These are phyloP conservation scores for Setipinna tenuifilis DNA, from an alignment of 2,797 vertebrate species.

Conservation along the genomic window DNA sequence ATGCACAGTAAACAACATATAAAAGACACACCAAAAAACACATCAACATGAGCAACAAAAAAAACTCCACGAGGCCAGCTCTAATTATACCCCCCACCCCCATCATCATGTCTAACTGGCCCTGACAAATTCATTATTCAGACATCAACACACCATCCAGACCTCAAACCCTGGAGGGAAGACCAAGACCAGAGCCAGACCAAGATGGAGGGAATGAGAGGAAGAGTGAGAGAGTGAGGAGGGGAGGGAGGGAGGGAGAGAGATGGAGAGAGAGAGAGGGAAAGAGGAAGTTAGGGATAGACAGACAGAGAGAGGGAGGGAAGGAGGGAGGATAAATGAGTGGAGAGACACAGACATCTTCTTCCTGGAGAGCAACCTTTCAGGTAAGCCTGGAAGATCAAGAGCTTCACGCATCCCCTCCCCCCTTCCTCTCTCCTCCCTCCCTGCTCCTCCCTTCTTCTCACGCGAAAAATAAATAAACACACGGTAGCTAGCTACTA, in stretches of 20 bases:
- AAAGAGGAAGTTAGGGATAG: not conserved
- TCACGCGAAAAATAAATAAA: slow-evolving; percentile 7
- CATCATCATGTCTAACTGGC: not conserved
- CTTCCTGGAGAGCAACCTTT: slow-evolving; percentile 33
- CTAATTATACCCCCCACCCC: not conserved
- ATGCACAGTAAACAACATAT: not conserved
- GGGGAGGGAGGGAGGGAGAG: too few species aligned
- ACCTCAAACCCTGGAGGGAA: not conserved
- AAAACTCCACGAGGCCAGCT: not conserved
- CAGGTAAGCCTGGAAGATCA: slow-evolving; percentile 33
- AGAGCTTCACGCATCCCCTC: not conserved
- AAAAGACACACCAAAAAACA: not conserved
- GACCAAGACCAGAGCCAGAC: too few species aligned
- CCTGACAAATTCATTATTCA: slow-evolving; percentile 8
- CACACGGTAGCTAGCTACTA: slow-evolving; percentile 12
- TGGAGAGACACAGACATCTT: not conserved
- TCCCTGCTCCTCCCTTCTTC: not conserved
- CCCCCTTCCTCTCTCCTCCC: not conserved
- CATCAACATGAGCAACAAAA: not conserved
- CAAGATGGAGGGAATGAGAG: not conserved
- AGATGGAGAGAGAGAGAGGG: too few species aligned
- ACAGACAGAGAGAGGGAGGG: not conserved
- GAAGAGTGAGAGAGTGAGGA: not conserved
- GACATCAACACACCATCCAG: not conserved
- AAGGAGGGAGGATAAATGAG: slow-evolving; percentile 9